phyloP scores from a whole-genome alignment of 2,113 vertebrate species.

The Rhadina sibilatrix region DNA sequence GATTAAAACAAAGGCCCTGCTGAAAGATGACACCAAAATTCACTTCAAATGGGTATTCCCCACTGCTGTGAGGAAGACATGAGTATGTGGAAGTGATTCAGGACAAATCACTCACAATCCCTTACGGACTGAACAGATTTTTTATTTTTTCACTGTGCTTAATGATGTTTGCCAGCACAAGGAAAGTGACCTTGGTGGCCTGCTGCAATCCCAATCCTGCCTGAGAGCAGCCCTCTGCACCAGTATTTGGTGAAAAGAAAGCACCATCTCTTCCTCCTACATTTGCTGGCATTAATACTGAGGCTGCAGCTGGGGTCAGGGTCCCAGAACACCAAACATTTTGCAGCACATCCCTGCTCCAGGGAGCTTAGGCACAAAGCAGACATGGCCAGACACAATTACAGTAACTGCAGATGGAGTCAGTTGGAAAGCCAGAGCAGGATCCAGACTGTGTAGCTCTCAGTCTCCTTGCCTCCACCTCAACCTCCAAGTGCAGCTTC shows the following conservation, averaged over 20 bases:
- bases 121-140: not conserved
- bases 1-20: slow-evolving; percentile 21
- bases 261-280: not conserved
- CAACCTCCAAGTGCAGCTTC: not conserved
- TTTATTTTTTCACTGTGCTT: not conserved
- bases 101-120: not conserved
- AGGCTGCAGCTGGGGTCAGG: not conserved
- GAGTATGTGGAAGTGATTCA: not conserved
- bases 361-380: not conserved
- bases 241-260: not conserved
- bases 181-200: not conserved
- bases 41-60: not conserved
- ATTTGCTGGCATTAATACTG: not conserved
- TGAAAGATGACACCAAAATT: slow-evolving; percentile 48
- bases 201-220: not conserved
- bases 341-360: not conserved
- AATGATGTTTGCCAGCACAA: not conserved
- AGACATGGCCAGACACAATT: not conserved
- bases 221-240: not conserved
- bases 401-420: not conserved
- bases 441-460: not conserved
- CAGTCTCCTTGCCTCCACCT: not conserved
- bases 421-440: not conserved
- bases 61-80: not conserved
- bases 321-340: not conserved